phyloP scores from a whole-genome alignment of 2,888 invertebrate species.

The Cylindroiulus punctatus region DNA sequence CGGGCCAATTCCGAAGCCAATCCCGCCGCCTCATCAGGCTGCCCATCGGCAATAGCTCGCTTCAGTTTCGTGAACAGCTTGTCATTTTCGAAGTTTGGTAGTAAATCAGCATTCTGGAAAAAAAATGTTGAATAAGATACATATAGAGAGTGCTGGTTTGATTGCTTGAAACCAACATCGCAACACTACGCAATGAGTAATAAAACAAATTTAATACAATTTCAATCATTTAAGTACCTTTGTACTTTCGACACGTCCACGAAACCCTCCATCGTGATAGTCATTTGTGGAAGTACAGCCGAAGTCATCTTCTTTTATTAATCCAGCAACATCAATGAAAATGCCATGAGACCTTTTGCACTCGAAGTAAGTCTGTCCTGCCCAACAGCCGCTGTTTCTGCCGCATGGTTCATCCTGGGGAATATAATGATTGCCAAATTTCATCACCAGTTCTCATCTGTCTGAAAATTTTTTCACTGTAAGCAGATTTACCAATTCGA shows the following conservation, averaged over 20 bases:
- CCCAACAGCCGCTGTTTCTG: constrained; percentile 69
- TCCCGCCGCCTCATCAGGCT: neutral
- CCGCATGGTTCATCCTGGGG: constrained; percentile 69
- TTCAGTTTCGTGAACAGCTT: neutral
- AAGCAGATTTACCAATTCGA: constrained; percentile 70
- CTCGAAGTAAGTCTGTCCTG: constrained; percentile 68
- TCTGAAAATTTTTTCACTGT: no score
- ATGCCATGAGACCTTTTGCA: constrained; percentile 68
- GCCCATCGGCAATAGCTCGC: neutral
- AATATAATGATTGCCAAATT: constrained; percentile 8
- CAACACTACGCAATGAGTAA: no score
- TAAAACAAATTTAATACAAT: no score
- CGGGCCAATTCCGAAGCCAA: neutral
- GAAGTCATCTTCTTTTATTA: constrained; percentile 68
- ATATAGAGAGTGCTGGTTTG: no score
- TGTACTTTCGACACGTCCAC: neutral
- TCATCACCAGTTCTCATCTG: no score
- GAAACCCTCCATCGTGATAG: neutral
- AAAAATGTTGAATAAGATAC: neutral
- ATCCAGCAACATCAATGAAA: constrained; percentile 68
- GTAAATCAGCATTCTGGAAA: neutral
- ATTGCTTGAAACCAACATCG: no score
- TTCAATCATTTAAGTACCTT: no score
- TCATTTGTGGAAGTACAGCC: no score
- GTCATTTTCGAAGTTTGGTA: neutral